Percentiles rank a stretch among this genome's conserved stretches.
Evolutionary conservation across 1,140 invertebrate genomes (phyloP).

Genomic region (Battus philenor): DNA sequence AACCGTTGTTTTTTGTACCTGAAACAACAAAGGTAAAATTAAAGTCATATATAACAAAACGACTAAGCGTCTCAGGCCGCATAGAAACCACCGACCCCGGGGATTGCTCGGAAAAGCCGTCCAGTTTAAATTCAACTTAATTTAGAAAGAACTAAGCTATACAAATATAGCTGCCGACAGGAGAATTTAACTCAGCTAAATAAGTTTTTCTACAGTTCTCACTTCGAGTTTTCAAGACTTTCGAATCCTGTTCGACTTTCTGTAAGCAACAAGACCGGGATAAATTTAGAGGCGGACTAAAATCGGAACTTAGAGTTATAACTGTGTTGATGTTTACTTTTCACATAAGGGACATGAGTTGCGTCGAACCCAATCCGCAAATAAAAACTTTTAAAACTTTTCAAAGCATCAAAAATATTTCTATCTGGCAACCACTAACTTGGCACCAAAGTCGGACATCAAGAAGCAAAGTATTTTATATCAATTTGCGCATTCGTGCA

Average conservation of each 20-base stretch:
- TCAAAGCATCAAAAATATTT: conserved; percentile 15
- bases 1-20: background rate
- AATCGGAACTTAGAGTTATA: conserved; percentile 2
- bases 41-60: background rate
- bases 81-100: no score
- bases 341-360: conserved; percentile 6
- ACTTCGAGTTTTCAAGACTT: no score
- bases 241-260: background rate
- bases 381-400: conserved; percentile 15
- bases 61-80: no score
- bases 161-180: background rate
- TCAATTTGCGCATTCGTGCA: conserved; percentile 68
- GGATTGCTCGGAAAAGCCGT: no score
- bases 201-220: no score
- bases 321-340: conserved; percentile 12
- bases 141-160: no score
- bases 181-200: background rate
- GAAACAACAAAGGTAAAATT: conserved; percentile 1
- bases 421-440: conserved; percentile 18
- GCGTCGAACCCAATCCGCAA: conserved; percentile 4
- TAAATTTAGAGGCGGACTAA: conserved; percentile 6
- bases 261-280: background rate
- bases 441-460: conserved; percentile 39
- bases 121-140: no score
- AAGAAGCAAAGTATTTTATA: conserved; percentile 65